Evolutionary conservation across 2,797 vertebrate species (phyloP), one percentile per base, ranked within the genome.

Genomic region (Schizopygopsis malacanthus): DNA sequence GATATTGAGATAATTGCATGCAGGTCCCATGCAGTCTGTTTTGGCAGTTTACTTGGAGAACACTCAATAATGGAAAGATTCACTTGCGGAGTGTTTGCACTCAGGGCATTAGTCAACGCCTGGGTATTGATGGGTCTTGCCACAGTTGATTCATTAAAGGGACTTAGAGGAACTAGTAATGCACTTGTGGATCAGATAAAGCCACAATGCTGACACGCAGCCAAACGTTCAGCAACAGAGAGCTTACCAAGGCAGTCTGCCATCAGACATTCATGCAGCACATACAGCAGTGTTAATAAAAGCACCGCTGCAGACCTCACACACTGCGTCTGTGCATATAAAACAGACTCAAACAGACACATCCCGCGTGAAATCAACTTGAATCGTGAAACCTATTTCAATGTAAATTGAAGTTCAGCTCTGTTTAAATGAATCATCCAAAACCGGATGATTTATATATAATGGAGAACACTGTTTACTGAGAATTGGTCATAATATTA

Each of bases 91-190:
- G 90, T 91, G 93, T 91, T 89, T 91, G 92, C 89, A 83, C 91
- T 89, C 78, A 88, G 88, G 89, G 88, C 91, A 94, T 94, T 93
- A 93, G 92, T 95, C 94, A 93, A 90, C 89, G 92, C 92, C 92
- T 90, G 90, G 84, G 89, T 93, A 94, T 92, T 92, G 93, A 95
- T 91, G 91, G 85, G 54, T 90, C 76, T 88, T 92, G 93, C 91
- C 93, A 93, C 87, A 89, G 88, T 90, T 94, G 93, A 95, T 95
- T 95, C 93, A 95, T 95, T 94, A 94, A 91, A 90, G 87, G 82
- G 80, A 90, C 90, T 91, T 92, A 91, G 90, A 91, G 89, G 83
- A 89, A 90, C 92, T 90, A 90, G 90, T 94, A 92, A 93, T 93
- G 92, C 90, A 92, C 91, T 92, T 84, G 88, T 90, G 88, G 88